Evolutionary conservation across 2,113 vertebrate genomes (phyloP), one percentile per base, ranked within the genome.

Genomic region (Cairina moschata): DNA sequence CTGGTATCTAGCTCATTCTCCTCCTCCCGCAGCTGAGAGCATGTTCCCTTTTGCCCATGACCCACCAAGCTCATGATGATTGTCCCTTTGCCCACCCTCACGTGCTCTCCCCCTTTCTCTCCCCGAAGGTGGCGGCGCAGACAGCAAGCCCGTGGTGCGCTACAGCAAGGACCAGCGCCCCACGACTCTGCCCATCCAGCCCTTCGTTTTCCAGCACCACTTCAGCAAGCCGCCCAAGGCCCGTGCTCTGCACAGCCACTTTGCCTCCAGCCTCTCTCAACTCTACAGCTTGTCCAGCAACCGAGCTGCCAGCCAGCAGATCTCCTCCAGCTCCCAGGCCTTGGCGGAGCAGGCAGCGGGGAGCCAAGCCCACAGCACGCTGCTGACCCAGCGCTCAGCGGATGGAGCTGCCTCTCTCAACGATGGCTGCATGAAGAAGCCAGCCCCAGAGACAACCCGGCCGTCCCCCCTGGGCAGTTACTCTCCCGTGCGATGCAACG

Each of bases 131-230:
- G 97, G 97, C 52, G 98, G 98, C 34, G 96, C 98, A 11, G 99
- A 99, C 44, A 96, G 96, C 92, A 98, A 96, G 40, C 97, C 98
- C 0, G 96, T 99, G 92, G 98, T 99, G 68, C 99, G 99, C 90
- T 99, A 99, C 98, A 99, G 98, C 96, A 99, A 99, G 96, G 99
- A 99, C 94, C 99, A 99, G 97, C 98, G 99, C 38, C 99, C 99
- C 50, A 99, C 99, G 3, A 98, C 98, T 12, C 98, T 99, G 93
- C 99, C 99, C 91, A 99, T 99, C 97, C 99, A 99, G 97, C 99
- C 99, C 56, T 99, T 99, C 92, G 99, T 99, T 96, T 99, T 99
- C 96, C 99, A 99, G 96, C 99, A 99, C 94, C 99, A 99, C 96
- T 99, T 99, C 81, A 96, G 98, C 82, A 98, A 98, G 94, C 96